phyloP scores from a whole-genome alignment of 1,140 invertebrate genomes.

The Drosophila jambulina region DNA sequence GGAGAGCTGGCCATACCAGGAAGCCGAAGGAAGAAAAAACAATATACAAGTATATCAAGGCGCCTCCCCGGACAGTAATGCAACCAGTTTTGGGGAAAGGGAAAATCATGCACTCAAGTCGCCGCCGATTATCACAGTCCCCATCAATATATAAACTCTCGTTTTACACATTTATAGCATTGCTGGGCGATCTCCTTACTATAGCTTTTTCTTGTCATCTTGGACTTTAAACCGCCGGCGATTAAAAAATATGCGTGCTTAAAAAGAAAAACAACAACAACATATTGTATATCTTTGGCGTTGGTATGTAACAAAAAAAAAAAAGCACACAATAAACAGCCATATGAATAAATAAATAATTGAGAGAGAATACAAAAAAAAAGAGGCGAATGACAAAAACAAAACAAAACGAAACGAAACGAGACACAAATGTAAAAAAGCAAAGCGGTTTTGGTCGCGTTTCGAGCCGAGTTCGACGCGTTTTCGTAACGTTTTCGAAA shows the following conservation, averaged over 20 bases:
- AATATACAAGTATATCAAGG: conserved; percentile 10
- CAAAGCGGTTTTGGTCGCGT: conserved; percentile 7
- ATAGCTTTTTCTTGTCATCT: conserved; percentile 14
- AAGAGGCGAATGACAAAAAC: conserved; percentile 59
- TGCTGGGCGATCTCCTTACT: conserved; percentile 19
- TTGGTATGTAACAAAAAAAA: background rate
- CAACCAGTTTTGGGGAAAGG: conserved; percentile 34
- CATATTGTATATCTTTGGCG: conserved; percentile 31
- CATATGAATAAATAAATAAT: conserved; percentile 45
- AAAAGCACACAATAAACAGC: conserved; percentile 5
- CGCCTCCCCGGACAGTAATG: conserved; percentile 18
- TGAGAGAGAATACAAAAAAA: conserved; percentile 7
- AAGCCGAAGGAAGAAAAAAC: conserved; percentile 14
- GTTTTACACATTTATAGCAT: conserved; percentile 6
- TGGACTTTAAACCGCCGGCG: conserved; percentile 40
- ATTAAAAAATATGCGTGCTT: conserved; percentile 26
- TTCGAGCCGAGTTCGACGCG: conserved; percentile 15
- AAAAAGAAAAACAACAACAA: conserved; percentile 20
- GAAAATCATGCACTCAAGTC: conserved; percentile 30
- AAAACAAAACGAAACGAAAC: conserved; percentile 57
- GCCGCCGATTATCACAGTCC: conserved; percentile 20
- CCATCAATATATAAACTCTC: conserved; percentile 26
- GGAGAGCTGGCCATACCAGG: conserved; percentile 15
- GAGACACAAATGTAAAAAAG: conserved; percentile 9
- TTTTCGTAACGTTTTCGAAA: conserved; percentile 13